These are phyloP conservation scores for Seriola quinqueradiata DNA, from an alignment of 2,113 vertebrate species.

Conservation along the genomic window DNA sequence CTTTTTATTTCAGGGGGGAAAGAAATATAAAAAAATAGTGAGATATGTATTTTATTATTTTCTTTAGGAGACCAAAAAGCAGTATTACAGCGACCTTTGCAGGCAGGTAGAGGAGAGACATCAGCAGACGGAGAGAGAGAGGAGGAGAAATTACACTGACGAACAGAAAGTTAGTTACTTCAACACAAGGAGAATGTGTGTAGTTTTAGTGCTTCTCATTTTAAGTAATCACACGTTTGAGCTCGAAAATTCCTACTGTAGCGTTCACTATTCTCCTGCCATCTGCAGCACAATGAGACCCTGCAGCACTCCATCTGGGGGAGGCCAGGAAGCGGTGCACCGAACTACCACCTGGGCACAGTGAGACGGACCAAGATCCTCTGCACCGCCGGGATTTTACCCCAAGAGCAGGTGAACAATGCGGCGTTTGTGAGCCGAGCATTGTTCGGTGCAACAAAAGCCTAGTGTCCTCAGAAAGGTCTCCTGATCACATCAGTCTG, in stretches of 20 bases:
- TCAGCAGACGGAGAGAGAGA: neutral
- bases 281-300: slow-evolving; percentile 30
- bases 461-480: slow-evolving; percentile 22
- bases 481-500: slow-evolving; percentile 30
- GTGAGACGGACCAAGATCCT: slow-evolving; percentile 28
- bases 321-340: neutral
- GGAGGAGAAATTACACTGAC: neutral
- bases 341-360: slow-evolving; percentile 18
- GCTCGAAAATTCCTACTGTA: neutral
- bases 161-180: neutral
- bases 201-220: neutral
- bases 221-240: neutral
- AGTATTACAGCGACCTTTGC: slow-evolving; percentile 15
- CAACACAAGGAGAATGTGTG: neutral
- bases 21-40: neutral
- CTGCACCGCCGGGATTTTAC: slow-evolving; percentile 10
- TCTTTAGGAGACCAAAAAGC: neutral
- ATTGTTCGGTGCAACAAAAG: slow-evolving; percentile 49
- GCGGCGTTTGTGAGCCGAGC: neutral
- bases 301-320: slow-evolving; percentile 1
- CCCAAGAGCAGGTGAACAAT: slow-evolving; percentile 64
- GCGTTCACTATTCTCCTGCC: neutral
- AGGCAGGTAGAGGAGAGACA: slow-evolving; percentile 32
- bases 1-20: neutral
- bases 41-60: neutral